Conservation (phyloP, 2,113 vertebrate genomes). For the Gadus chalcogrammus region DNA sequence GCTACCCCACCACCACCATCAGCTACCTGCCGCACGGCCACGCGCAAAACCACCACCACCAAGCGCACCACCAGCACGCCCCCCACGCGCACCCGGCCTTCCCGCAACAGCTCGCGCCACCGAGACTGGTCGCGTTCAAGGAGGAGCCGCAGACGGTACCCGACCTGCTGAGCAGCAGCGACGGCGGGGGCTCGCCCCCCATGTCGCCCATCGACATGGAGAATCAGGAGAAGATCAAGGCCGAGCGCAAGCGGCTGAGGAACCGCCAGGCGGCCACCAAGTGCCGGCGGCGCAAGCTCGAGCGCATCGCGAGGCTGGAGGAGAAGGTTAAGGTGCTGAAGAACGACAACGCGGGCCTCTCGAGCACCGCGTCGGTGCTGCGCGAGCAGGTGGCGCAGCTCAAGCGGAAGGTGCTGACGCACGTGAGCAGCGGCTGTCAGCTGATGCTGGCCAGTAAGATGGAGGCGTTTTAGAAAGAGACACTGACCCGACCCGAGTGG, state of each 20-base stretch:
- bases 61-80: slow-evolving; percentile 45
- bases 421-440: slow-evolving; percentile 90
- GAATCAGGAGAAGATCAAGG: slow-evolving; percentile 87
- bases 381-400: slow-evolving; percentile 91
- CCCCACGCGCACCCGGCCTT: slow-evolving; percentile 67
- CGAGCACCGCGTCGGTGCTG: slow-evolving; percentile 83
- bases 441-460: slow-evolving; percentile 86
- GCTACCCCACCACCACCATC: slow-evolving; percentile 73
- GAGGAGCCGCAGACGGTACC: slow-evolving; percentile 91
- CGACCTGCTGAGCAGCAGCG: slow-evolving; percentile 80
- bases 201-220: slow-evolving; percentile 91
- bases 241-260: slow-evolving; percentile 85
- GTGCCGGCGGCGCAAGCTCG: slow-evolving; percentile 88
- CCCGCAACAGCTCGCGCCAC: slow-evolving; percentile 54
- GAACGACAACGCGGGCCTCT: slow-evolving; percentile 86
- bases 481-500: slow-evolving; percentile 11
- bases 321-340: slow-evolving; percentile 89
- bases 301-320: slow-evolving; percentile 88
- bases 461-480: slow-evolving; percentile 73
- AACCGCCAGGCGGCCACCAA: slow-evolving; percentile 91
- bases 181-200: slow-evolving; percentile 80
- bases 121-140: slow-evolving; percentile 76
- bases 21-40: slow-evolving; percentile 74
- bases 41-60: slow-evolving; percentile 71
- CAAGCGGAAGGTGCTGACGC: slow-evolving; percentile 88